phyloP scores from a whole-genome alignment of 2,797 vertebrate genomes.

The Coendou prehensilis region DNA sequence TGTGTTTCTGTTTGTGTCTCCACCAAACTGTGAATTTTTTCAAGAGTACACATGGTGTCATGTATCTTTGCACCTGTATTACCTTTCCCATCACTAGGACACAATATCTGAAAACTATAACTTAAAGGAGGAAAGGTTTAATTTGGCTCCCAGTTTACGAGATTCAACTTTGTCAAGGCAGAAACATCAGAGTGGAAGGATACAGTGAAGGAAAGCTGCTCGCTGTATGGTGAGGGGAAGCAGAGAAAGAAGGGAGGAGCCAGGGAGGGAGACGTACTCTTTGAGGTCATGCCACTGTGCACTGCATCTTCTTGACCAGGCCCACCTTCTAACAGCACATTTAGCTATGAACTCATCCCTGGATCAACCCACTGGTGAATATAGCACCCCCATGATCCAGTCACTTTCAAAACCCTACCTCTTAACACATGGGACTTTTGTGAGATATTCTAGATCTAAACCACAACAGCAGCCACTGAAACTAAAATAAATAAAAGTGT shows the following conservation, averaged over 20 bases:
- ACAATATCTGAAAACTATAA: neutral
- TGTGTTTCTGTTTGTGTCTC: neutral
- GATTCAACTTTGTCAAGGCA: neutral
- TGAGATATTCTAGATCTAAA: neutral
- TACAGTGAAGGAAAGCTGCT: neutral
- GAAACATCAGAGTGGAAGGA: neutral
- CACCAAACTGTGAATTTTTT: neutral
- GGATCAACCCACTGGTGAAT: neutral
- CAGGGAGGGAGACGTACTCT: neutral
- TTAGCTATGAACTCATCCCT: neutral
- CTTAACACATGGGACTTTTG: neutral
- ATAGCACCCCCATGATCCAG: neutral
- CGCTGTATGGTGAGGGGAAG: neutral
- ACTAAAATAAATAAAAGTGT: neutral
- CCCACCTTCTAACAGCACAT: neutral
- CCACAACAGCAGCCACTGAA: neutral
- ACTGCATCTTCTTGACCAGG: neutral
- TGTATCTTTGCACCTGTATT: neutral
- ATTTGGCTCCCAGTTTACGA: neutral
- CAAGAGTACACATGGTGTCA: neutral
- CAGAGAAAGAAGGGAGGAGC: neutral
- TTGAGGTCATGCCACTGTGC: neutral
- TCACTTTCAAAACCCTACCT: neutral
- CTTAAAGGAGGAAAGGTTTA: neutral
- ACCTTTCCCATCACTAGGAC: neutral